Evolutionary conservation across 1,140 invertebrate genomes (phyloP), one percentile per base, ranked within the genome.

Genomic region (Parapsyche elsis): DNA sequence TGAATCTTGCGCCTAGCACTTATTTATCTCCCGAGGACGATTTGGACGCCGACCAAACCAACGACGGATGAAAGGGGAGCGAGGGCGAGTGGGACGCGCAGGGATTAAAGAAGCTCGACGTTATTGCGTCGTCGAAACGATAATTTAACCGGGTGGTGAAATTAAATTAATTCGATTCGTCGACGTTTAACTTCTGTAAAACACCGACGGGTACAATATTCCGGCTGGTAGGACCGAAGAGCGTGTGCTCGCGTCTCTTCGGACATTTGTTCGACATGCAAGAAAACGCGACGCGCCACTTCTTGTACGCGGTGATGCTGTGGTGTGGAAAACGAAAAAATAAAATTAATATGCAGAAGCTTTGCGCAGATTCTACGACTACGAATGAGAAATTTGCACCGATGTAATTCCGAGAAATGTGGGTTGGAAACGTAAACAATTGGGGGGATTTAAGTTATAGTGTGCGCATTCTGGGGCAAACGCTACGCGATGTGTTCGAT

Each of bases 101-200:
- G 59, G n/a, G 59, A 23, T 61, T 5, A 61, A 16, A 61, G 59
- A 61, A 9, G 21, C 1, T 38, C 30, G 30, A 38, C 30, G 59
- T 61, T 53, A 53, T 53, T 53, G 49, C 21, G 59, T 61, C 59
- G 59, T 61, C 64, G 24, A 24, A 26, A 30, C 21, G 64, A 67
- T 67, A 67, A 67, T 67, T 67, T 23, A 67, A 0, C 7, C 64
- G 14, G 57, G 16, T 21, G 16, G 9, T 19, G 23, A 14, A 10
- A 23, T 67, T 53, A 53, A 67, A 67, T 67, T 67, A 24, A 67
- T 67, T 67, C 24, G 64, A 67, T 67, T 24, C 64, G 64, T 67
- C 12, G 64, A 67, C 64, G 64, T 67, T 67, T 67, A 24, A 67
- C 64, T 67, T 67, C 64, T 67, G 64, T 67, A 67, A 67, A 67